Conservation (phyloP, 2,113 vertebrate species). For the Mus pahari region DNA sequence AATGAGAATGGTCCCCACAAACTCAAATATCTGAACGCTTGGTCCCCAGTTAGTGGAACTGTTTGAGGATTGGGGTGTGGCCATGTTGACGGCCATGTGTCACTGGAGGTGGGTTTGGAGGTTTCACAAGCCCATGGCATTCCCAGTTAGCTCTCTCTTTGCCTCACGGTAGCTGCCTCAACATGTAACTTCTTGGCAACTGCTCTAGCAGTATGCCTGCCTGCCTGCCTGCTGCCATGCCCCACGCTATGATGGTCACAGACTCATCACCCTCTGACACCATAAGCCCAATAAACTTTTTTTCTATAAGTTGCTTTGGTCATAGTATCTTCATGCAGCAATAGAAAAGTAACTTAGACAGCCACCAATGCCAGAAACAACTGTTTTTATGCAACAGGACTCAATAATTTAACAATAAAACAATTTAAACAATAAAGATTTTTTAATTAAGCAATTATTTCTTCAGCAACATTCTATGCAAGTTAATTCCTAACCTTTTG, state of each 20-base stretch:
- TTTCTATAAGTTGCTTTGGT: neutral
- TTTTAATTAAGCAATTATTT: slow-evolving; percentile 51
- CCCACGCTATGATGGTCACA: neutral
- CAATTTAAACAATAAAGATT: neutral
- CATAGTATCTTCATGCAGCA: neutral
- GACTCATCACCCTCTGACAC: neutral
- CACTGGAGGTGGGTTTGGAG: neutral
- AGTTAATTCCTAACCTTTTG: slow-evolving; percentile 13
- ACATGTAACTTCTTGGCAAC: neutral
- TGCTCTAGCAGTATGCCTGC: neutral
- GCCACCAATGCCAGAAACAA: neutral
- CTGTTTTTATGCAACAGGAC: neutral
- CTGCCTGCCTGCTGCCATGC: neutral
- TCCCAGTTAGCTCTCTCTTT: neutral
- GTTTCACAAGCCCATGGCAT: neutral
- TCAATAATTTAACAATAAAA: neutral
- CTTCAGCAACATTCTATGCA: slow-evolving; percentile 25
- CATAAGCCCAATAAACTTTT: neutral
- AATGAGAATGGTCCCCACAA: neutral
- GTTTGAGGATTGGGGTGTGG: neutral
- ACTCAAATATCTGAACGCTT: neutral
- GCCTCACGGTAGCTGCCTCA: neutral
- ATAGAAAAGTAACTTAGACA: neutral
- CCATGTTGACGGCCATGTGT: neutral
- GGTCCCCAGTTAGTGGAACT: neutral